phyloP scores from a whole-genome alignment of 2,113 vertebrate genomes.

The Prietella phreatophila region DNA sequence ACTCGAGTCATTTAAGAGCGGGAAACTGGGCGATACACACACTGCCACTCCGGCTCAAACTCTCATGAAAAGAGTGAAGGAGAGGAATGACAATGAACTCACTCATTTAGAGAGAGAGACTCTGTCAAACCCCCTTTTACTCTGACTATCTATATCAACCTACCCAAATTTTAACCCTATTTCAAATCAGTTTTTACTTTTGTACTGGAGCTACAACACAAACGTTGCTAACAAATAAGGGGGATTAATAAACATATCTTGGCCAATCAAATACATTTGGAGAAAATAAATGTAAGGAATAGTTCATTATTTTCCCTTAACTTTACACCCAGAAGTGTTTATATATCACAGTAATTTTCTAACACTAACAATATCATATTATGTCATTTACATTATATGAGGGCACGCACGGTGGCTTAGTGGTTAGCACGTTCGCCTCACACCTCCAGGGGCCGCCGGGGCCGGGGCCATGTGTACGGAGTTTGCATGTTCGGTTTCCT shows the following conservation, averaged over 20 bases:
- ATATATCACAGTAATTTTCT: not conserved
- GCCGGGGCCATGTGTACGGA: too few species aligned
- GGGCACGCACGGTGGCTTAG: too few species aligned
- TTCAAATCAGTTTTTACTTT: too few species aligned
- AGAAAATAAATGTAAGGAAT: not conserved
- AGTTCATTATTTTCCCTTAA: not conserved
- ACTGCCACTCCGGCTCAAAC: not conserved
- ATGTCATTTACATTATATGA: too few species aligned
- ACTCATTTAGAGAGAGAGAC: not conserved
- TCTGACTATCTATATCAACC: not conserved
- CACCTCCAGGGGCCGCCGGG: too few species aligned
- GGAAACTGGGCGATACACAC: constrained; percentile 2
- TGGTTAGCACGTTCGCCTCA: too few species aligned
- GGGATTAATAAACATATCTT: not conserved
- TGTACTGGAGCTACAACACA: too few species aligned
- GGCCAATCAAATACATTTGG: not conserved
- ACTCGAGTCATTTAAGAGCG: constrained; percentile 22
- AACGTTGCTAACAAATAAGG: not conserved
- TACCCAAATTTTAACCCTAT: too few species aligned
- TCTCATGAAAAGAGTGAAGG: constrained; percentile 32
- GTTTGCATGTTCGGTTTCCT: too few species aligned
- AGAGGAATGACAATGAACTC: not conserved
- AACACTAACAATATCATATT: too few species aligned
- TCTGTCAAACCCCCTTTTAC: not conserved
- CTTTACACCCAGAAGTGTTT: not conserved